phyloP scores from a whole-genome alignment of 2,888 invertebrate species.

The Drosophila colorata region DNA sequence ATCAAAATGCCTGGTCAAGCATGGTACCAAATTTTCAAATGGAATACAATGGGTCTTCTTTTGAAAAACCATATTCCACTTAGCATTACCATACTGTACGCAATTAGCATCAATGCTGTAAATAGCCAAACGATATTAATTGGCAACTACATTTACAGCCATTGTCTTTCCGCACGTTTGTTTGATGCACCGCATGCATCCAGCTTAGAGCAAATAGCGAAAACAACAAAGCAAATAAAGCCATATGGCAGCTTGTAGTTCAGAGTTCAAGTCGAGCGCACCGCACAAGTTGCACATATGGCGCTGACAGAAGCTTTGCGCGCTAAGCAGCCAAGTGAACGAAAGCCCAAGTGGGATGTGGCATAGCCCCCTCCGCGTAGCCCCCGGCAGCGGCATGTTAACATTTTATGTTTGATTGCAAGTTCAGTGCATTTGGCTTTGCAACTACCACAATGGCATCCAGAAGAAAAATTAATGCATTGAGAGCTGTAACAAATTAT shows the following conservation, averaged over 20 bases:
- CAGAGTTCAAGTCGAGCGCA: constrained; percentile 51
- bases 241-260: constrained; percentile 55
- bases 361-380: constrained; percentile 5
- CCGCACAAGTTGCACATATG: constrained; percentile 51
- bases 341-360: constrained; percentile 46
- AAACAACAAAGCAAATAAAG: constrained; percentile 37
- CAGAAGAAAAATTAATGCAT: constrained; percentile 38
- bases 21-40: constrained; percentile 17
- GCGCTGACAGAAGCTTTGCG: constrained; percentile 41
- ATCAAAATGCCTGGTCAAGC: constrained; percentile 20
- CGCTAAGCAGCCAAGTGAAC: constrained; percentile 48
- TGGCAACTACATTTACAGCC: constrained; percentile 25
- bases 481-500: constrained; percentile 35
- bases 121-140: constrained; percentile 41
- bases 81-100: constrained; percentile 5
- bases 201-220: constrained; percentile 28
- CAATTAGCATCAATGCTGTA: constrained; percentile 27
- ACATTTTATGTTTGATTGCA: constrained; percentile 62
- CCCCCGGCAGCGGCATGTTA: constrained; percentile 38
- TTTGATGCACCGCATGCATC: constrained; percentile 23
- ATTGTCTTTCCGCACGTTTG: constrained; percentile 11
- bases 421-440: constrained; percentile 51
- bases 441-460: constrained; percentile 41
- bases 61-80: constrained; percentile 26
- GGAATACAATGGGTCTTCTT: constrained; percentile 18